phyloP scores from a whole-genome alignment of 2,797 vertebrate genomes.

The Ceryle rudis region DNA sequence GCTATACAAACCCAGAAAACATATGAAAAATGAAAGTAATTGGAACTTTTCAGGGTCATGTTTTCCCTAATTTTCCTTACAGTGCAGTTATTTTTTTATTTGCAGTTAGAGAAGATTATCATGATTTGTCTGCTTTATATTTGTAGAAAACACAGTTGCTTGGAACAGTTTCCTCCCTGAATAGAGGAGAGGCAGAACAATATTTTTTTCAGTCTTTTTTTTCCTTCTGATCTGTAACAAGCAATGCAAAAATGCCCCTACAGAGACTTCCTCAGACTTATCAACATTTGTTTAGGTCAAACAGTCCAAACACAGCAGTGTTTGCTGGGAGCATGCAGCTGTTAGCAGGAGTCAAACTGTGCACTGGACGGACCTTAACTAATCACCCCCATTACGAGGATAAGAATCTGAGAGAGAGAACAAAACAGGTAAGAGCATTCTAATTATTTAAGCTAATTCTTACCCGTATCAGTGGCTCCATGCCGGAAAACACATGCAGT shows the following conservation, averaged over 20 bases:
- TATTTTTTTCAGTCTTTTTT: slow-evolving; percentile 28
- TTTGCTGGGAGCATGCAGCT: slow-evolving; percentile 99
- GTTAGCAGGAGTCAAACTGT: slow-evolving; percentile 96
- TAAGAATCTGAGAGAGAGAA: slow-evolving; percentile 91
- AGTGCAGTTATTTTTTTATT: slow-evolving; percentile 7
- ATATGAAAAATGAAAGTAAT: neutral
- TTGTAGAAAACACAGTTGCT: neutral
- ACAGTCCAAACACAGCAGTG: slow-evolving; percentile 89
- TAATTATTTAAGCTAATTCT: neutral
- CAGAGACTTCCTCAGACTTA: slow-evolving; percentile 21
- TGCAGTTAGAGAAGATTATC: neutral
- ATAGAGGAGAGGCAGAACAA: neutral
- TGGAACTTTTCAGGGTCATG: neutral
- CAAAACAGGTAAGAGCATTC: slow-evolving; percentile 86
- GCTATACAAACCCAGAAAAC: neutral
- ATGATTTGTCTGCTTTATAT: neutral
- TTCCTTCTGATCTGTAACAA: slow-evolving; percentile 41
- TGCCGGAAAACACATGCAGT: neutral
- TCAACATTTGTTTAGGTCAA: slow-evolving; percentile 79
- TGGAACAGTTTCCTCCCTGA: neutral
- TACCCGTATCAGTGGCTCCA: accelerated
- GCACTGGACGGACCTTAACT: slow-evolving; percentile 93
- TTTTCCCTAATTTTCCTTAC: neutral
- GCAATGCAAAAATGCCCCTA: neutral
- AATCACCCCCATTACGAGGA: slow-evolving; percentile 99